A percentile compares a stretch with the other conserved stretches of the same genome.
These are phyloP conservation scores for Volucella zonaria DNA, from an alignment of 2,888 invertebrate genomes.

Conservation along the genomic window DNA sequence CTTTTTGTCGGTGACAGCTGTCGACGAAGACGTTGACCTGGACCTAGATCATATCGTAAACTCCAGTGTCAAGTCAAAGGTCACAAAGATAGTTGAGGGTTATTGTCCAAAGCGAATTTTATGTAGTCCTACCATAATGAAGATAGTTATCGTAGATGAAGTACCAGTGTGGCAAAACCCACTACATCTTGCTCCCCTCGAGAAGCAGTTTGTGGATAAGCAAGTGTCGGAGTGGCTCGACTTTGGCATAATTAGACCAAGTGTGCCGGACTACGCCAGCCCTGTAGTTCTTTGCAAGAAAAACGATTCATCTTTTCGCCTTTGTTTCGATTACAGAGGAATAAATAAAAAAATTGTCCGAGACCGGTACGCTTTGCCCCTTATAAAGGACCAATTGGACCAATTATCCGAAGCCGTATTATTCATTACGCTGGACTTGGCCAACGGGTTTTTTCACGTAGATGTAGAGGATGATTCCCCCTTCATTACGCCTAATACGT, in stretches of 20 bases:
- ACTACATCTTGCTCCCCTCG: constrained; percentile 3
- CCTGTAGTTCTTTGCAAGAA: constrained; percentile 5
- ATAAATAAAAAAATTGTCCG: constrained; percentile 14
- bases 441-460: constrained; percentile 33
- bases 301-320: constrained; percentile 2
- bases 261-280: constrained; percentile 4
- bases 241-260: background rate
- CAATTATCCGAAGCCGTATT: background rate
- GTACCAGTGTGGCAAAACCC: constrained; percentile 12
- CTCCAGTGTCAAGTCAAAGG: background rate
- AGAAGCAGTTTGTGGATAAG: background rate
- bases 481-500: too few species aligned
- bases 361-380: background rate
- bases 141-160: background rate
- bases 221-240: constrained; percentile 1
- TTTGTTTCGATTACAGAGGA: constrained; percentile 14
- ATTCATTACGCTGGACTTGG: too few species aligned
- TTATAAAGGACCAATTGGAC: constrained; percentile 20
- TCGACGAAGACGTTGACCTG: background rate
- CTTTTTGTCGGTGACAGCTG: constrained; percentile 3
- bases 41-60: background rate
- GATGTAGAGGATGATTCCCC: background rate
- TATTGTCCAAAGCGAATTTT: background rate
- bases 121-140: background rate
- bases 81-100: background rate